Percentiles rank a stretch among this genome's conserved stretches.
Evolutionary conservation across 1,140 invertebrate species (phyloP).

Genomic region (Odontomachus brunneus): DNA sequence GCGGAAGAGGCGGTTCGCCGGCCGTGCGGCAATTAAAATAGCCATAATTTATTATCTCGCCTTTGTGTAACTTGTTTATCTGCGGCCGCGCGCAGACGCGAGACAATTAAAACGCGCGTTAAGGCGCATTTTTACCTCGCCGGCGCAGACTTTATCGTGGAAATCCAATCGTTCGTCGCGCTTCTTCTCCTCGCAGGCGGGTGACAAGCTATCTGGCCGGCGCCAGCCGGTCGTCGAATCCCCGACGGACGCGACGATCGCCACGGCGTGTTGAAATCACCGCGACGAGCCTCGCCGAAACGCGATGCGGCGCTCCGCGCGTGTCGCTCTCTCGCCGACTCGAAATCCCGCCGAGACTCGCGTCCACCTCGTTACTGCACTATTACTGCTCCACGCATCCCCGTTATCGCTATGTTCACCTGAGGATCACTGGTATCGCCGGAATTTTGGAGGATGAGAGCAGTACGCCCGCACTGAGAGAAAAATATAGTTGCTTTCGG

Average conservation of each 20-base stretch:
- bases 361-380: too few relatives aligned
- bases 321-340: too few relatives aligned
- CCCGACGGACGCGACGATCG: conserved; percentile 76
- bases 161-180: conserved; percentile 53
- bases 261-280: conserved; percentile 81
- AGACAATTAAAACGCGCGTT: conserved; percentile 68
- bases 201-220: conserved; percentile 53
- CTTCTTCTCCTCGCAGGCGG: conserved; percentile 13
- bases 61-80: conserved; percentile 68
- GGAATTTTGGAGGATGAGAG: too few relatives aligned
- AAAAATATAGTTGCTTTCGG: too few relatives aligned
- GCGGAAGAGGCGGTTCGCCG: conserved; percentile 68
- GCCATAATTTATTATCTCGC: conserved; percentile 74
- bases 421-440: too few relatives aligned
- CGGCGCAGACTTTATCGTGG: conserved; percentile 14
- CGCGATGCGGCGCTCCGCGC: background rate
- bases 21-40: conserved; percentile 70
- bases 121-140: conserved; percentile 1
- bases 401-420: too few relatives aligned
- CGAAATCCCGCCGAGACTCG: too few relatives aligned
- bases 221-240: conserved; percentile 64
- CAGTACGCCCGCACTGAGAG: too few relatives aligned
- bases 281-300: conserved; percentile 50
- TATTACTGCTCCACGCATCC: too few relatives aligned
- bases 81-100: conserved; percentile 16